A percentile compares a stretch with the other conserved stretches of the same genome.
Evolutionary conservation across 2,797 vertebrate genomes (phyloP).

Genomic region (Malacoraja senta): DNA sequence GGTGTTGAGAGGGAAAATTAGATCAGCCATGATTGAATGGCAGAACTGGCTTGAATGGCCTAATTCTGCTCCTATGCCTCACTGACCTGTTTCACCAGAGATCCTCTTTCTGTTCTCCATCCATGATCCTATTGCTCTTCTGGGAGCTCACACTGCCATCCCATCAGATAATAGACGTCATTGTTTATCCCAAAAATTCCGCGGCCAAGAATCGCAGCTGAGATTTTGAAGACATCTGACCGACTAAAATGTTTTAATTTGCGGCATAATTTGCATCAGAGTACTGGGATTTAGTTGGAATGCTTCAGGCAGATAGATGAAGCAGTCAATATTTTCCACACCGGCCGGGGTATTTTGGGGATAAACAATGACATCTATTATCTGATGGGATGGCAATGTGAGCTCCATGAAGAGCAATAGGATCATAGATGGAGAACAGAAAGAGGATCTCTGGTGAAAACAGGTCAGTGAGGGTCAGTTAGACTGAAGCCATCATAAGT

Average conservation of each 20-base stretch:
- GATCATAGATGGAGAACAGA: background rate
- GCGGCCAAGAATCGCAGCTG: background rate
- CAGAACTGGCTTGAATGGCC: too few relatives aligned
- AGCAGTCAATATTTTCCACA: too few relatives aligned
- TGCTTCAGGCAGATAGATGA: background rate
- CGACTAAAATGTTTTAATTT: background rate
- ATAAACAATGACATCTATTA: background rate
- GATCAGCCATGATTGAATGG: too few relatives aligned
- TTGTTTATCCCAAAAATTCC: background rate
- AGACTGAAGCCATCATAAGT: background rate
- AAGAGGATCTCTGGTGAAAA: background rate
- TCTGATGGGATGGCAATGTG: background rate
- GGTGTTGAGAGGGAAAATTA: too few relatives aligned
- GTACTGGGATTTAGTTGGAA: background rate
- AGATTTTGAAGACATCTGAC: background rate
- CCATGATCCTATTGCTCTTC: background rate
- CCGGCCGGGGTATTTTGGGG: background rate
- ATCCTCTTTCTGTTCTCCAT: background rate
- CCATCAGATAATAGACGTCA: background rate
- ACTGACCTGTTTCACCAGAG: background rate
- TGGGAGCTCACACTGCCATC: background rate
- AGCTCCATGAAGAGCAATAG: background rate
- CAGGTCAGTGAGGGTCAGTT: background rate
- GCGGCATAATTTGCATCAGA: background rate
- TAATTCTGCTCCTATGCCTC: too few relatives aligned